Conservation (phyloP, 1,140 invertebrate genomes). For the Caenorhabditis latens region DNA sequence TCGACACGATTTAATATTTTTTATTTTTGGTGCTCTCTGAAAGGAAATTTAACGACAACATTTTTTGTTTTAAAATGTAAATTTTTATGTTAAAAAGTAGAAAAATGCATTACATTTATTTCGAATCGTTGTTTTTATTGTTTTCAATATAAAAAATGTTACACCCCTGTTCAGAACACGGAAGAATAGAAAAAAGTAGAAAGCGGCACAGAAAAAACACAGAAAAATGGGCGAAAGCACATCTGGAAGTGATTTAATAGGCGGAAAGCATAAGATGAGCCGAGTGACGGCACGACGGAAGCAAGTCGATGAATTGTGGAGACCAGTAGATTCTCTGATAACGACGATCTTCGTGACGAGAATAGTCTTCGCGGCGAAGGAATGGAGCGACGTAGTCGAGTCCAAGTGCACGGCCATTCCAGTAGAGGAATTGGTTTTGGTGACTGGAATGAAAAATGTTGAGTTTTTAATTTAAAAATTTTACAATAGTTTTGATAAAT, state of each 20-base stretch:
- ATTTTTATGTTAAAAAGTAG: too few relatives aligned
- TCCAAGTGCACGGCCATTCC: slow-evolving; percentile 51
- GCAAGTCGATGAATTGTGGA: slow-evolving; percentile 57
- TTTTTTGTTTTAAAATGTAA: too few relatives aligned
- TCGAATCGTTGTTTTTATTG: slow-evolving; percentile 15
- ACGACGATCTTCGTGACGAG: slow-evolving; percentile 52
- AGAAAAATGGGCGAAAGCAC: background rate
- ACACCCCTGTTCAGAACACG: slow-evolving; percentile 15
- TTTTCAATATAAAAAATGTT: slow-evolving; percentile 1
- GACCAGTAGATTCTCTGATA: slow-evolving; percentile 62
- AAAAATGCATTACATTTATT: background rate
- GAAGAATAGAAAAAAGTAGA: background rate
- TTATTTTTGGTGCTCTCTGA: too few relatives aligned
- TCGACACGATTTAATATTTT: too few relatives aligned
- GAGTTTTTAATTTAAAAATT: background rate
- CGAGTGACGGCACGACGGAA: slow-evolving; percentile 57
- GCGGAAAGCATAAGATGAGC: slow-evolving; percentile 61
- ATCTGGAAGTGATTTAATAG: slow-evolving; percentile 57
- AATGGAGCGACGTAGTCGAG: slow-evolving; percentile 59
- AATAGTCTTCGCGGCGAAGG: slow-evolving; percentile 47
- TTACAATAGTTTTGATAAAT: background rate
- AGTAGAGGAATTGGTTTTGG: slow-evolving; percentile 59
- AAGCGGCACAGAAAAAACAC: background rate
- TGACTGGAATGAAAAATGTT: background rate
- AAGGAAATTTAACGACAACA: too few relatives aligned